Evolutionary conservation across 2,888 invertebrate species (phyloP), one percentile per base, ranked within the genome.

Genomic region (Chloromyia formosa): DNA sequence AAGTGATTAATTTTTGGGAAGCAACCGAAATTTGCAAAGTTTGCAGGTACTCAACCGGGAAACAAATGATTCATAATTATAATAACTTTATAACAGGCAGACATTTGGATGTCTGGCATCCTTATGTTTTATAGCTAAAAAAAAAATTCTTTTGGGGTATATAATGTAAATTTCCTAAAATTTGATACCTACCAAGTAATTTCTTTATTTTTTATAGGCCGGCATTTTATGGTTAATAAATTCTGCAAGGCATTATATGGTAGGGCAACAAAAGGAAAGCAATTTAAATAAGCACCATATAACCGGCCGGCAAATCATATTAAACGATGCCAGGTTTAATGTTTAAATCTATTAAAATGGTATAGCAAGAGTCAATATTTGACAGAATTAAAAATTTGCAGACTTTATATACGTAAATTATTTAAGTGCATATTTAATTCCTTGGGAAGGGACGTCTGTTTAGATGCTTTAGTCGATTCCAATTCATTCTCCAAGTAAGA

Each of bases 221-320:
- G 14, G 22, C 20, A 2, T 60, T 60, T 60, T 60, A 60, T 60
- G 60, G 23, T 7, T 60, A 60, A 60, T 60, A 60, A 60, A 60
- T 23, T 10, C 4, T 1, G 12, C 1, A 23, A 60, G 14, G 1
- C 14, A 5, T 23, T 60, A 23, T 23, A 60, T 5, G 22, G 60
- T 23, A 23, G 2, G 27, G 60, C 60, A 1, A 3, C 23, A 60
- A 60, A 60, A 60, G 60, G 5, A 60, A 60, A 23, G 22, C 60
- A 22, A 60, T 60, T 60, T 60, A n/a, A 60, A 60, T 60, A 56
- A 23, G 60, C 10, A 60, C 12, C 22, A 14, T 22, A 60, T 22
- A 60, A 14, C 20, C 7, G 10, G n/a, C 22, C 23, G 23, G 23
- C 5, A 23, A 22, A 23, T 23, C 60, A 60, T n/a, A 60, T 60